These are phyloP conservation scores for Pediacus dermestoides DNA, from an alignment of 2,888 invertebrate genomes.

Conservation along the genomic window DNA sequence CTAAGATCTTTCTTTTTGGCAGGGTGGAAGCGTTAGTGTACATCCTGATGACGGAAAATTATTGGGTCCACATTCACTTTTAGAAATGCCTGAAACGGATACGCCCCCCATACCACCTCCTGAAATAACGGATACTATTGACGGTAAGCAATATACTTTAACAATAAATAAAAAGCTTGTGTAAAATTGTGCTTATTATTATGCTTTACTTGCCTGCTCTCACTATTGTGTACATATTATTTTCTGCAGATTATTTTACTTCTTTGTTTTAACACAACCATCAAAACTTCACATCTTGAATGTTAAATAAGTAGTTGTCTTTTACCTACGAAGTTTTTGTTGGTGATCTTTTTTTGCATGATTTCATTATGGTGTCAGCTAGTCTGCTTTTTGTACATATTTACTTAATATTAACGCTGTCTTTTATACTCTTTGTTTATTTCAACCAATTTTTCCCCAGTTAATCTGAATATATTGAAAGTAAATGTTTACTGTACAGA, in stretches of 20 bases:
- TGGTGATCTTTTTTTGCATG: constrained; percentile 11
- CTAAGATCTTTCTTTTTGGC: too few relatives aligned
- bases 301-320: too few relatives aligned
- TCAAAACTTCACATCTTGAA: too few relatives aligned
- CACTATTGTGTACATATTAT: too few relatives aligned
- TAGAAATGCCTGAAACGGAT: constrained; percentile 59
- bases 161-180: too few relatives aligned
- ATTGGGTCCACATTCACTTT: constrained; percentile 59
- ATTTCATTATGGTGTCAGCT: constrained; percentile 15
- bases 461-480: neutral
- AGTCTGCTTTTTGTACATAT: constrained; percentile 14
- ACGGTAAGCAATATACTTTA: too few relatives aligned
- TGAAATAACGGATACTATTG: constrained; percentile 70
- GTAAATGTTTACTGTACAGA: too few relatives aligned
- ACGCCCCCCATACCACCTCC: constrained; percentile 63
- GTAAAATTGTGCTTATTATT: too few relatives aligned
- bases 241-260: constrained; percentile 8
- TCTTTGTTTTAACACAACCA: constrained; percentile 10
- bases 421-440: constrained; percentile 25
- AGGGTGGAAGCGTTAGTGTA: constrained; percentile 52
- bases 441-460: constrained; percentile 5
- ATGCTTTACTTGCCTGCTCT: too few relatives aligned
- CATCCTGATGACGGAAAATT: constrained; percentile 58
- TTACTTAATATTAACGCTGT: constrained; percentile 18
- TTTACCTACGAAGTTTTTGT: neutral